phyloP scores from a whole-genome alignment of 1,140 invertebrate species.

The Lepidurus couesii region DNA sequence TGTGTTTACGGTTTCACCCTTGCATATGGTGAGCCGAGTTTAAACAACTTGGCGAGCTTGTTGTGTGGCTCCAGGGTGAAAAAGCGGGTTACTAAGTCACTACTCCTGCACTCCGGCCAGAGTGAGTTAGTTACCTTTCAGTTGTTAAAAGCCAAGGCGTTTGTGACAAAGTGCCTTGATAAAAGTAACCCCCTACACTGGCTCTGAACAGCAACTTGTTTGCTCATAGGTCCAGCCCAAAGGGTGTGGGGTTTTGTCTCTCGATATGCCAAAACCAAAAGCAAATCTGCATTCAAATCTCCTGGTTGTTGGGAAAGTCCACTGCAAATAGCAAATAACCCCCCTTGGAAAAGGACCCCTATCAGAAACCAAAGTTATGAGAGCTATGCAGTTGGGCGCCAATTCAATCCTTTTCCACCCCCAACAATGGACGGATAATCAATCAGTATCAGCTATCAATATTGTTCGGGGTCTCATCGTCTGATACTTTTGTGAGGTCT shows the following conservation, averaged over 20 bases:
- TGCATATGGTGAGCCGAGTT: background rate
- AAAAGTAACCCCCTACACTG: background rate
- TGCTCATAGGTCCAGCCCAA: background rate
- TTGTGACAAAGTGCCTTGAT: conserved; percentile 18
- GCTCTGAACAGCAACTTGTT: background rate
- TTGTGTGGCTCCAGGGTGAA: no score
- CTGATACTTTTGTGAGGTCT: background rate
- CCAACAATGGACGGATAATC: background rate
- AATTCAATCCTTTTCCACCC: background rate
- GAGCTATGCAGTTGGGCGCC: no score
- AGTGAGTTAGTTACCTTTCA: background rate
- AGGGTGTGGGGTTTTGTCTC: no score
- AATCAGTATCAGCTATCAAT: background rate
- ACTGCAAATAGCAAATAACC: no score
- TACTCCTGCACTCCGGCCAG: no score
- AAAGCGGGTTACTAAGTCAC: no score
- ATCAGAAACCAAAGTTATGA: no score
- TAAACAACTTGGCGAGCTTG: background rate
- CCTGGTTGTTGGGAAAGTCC: no score
- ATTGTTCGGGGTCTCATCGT: background rate
- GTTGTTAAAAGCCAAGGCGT: background rate
- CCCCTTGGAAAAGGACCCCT: no score
- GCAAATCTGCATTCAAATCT: no score
- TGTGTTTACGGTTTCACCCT: conserved; percentile 6
- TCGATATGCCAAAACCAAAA: no score